These are phyloP conservation scores for Anguilla pacifica DNA, from an alignment of 2,797 vertebrate species.

Conservation along the genomic window DNA sequence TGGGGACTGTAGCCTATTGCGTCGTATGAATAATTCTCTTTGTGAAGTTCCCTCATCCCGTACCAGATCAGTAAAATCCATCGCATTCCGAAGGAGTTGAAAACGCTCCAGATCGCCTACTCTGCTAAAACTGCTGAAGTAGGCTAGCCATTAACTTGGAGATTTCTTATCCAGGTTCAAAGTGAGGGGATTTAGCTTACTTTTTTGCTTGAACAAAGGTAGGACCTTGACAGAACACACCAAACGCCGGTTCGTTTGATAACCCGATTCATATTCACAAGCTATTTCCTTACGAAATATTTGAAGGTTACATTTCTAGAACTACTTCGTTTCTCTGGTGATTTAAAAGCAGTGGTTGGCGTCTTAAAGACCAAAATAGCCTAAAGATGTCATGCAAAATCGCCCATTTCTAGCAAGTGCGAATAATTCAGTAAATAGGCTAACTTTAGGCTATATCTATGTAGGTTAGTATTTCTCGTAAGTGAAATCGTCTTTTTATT, in stretches of 20 bases:
- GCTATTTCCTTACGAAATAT: neutral
- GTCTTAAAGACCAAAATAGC: neutral
- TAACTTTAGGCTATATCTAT: neutral
- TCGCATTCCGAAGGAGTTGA: constrained; percentile 11
- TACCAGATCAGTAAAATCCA: neutral
- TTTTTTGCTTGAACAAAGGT: neutral
- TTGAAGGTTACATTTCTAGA: neutral
- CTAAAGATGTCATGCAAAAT: neutral
- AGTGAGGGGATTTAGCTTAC: constrained; percentile 6
- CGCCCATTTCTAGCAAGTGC: neutral
- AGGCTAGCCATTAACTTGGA: constrained; percentile 3
- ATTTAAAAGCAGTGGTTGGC: constrained; percentile 5
- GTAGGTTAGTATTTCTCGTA: neutral
- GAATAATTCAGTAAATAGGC: neutral
- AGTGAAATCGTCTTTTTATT: neutral
- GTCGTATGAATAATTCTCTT: neutral
- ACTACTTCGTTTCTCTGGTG: neutral
- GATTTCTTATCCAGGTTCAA: constrained; percentile 1
- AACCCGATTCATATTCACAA: neutral
- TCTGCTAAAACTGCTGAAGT: constrained; percentile 13
- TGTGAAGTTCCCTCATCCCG: constrained; percentile 25
- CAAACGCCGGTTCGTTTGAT: neutral
- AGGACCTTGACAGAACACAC: neutral
- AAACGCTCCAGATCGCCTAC: neutral
- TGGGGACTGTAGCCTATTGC: neutral